phyloP scores from a whole-genome alignment of 2,797 vertebrate species.

The Anableps anableps region DNA sequence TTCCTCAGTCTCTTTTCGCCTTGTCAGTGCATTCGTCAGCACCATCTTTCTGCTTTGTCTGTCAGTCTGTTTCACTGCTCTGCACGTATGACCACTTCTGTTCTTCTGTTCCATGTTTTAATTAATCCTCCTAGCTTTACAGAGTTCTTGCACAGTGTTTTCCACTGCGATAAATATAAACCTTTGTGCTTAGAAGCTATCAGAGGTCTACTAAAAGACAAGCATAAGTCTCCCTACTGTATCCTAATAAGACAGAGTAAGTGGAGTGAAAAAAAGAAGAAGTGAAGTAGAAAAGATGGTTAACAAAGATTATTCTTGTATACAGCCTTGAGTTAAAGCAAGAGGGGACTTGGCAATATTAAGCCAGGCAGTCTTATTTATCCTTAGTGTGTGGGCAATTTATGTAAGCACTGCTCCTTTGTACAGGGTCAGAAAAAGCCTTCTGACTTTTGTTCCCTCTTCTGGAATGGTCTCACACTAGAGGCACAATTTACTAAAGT shows the following conservation, averaged over 20 bases:
- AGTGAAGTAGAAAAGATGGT: conserved; percentile 22
- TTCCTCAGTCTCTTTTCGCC: conserved; percentile 53
- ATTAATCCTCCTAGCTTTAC: conserved; percentile 20
- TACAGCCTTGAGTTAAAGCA: conserved; percentile 25
- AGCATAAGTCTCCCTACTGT: conserved; percentile 1
- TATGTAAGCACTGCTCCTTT: conserved; percentile 42
- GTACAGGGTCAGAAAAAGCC: conserved; percentile 26
- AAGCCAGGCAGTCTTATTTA: conserved; percentile 38
- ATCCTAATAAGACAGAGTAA: conserved; percentile 28
- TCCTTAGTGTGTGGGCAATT: conserved; percentile 33
- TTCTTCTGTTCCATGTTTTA: conserved; percentile 16
- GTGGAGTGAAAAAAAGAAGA: conserved; percentile 1
- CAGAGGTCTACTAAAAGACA: conserved; percentile 10
- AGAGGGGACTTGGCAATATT: background rate
- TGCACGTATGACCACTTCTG: conserved; percentile 22
- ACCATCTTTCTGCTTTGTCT: conserved; percentile 65
- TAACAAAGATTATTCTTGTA: conserved; percentile 6
- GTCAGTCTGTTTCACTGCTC: conserved; percentile 34
- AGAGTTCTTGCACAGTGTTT: background rate
- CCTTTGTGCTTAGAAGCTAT: background rate
- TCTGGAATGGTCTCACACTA: conserved; percentile 26
- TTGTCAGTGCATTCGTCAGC: conserved; percentile 59
- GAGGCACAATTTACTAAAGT: conserved; percentile 25
- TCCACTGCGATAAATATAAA: conserved; percentile 5
- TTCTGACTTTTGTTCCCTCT: conserved; percentile 24